Conservation (phyloP, 2,113 vertebrate genomes). For the Gobiocypris rarus region DNA sequence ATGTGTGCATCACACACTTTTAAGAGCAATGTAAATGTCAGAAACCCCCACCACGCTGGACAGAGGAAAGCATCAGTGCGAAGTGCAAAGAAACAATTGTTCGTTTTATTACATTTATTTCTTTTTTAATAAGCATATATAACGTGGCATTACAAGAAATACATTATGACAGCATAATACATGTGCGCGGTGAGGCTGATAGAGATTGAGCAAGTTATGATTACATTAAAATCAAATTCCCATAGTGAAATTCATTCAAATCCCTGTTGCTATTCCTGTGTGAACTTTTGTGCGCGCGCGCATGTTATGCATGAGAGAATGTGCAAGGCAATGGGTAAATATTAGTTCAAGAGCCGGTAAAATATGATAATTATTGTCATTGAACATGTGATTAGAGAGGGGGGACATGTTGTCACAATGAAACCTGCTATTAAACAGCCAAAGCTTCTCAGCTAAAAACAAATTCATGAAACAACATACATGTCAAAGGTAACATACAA, state of each 20-base stretch:
- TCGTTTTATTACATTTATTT: background rate
- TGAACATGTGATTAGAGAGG: background rate
- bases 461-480: background rate
- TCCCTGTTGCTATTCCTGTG: background rate
- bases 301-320: conserved; percentile 13
- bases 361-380: background rate
- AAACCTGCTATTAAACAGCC: too few relatives aligned
- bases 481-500: background rate
- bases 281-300: background rate
- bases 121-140: background rate
- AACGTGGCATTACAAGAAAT: background rate
- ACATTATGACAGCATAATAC: background rate
- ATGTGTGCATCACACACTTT: background rate
- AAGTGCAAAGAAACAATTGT: background rate
- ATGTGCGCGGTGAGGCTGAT: background rate
- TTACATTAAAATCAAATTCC: background rate
- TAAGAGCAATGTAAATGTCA: background rate
- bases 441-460: background rate
- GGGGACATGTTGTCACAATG: too few relatives aligned
- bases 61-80: background rate
- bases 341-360: conserved; percentile 21
- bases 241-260: background rate
- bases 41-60: background rate
- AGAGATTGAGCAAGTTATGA: background rate
- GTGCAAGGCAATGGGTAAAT: conserved; percentile 12